These are phyloP conservation scores for Torymus auratus DNA, from an alignment of 2,888 invertebrate species.

Conservation along the genomic window DNA sequence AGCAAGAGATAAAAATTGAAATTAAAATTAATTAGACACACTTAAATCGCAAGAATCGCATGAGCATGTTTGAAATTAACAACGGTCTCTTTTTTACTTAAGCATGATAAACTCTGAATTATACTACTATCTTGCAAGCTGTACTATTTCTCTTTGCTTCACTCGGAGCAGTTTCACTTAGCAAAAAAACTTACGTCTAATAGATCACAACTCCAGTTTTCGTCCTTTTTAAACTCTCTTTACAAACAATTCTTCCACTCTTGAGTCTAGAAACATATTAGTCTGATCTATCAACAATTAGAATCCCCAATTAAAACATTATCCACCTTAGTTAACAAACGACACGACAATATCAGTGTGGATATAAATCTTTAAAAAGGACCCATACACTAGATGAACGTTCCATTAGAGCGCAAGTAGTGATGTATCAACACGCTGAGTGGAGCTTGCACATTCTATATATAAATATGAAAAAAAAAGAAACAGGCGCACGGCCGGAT, in stretches of 20 bases:
- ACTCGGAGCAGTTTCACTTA: slow-evolving; percentile 46
- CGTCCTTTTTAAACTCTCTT: slow-evolving; percentile 34
- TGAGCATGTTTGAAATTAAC: slow-evolving; percentile 53
- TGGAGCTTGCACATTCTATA: slow-evolving; percentile 59
- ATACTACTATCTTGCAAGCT: slow-evolving; percentile 39
- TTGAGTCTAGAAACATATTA: not conserved
- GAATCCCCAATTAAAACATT: not conserved
- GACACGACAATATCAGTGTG: not conserved
- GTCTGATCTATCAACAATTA: not conserved
- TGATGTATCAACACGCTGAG: slow-evolving; percentile 60
- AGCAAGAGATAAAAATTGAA: slow-evolving; percentile 13
- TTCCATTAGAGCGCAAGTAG: slow-evolving; percentile 41
- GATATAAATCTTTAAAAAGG: slow-evolving; percentile 22
- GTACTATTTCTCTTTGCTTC: slow-evolving; percentile 30
- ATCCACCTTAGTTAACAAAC: not conserved
- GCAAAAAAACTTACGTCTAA: slow-evolving; percentile 40
- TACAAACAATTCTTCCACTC: not conserved
- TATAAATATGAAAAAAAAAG: slow-evolving; percentile 24
- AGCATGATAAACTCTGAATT: slow-evolving; percentile 39
- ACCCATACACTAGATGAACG: slow-evolving; percentile 22
- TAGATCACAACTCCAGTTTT: slow-evolving; percentile 7
- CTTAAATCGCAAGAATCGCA: slow-evolving; percentile 42
- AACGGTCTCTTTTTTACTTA: slow-evolving; percentile 35
- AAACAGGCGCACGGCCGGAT: slow-evolving; percentile 25
- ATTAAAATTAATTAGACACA: slow-evolving; percentile 28